Evolutionary conservation across 1,140 invertebrate species (phyloP), one percentile per base, ranked within the genome.

Genomic region (Stegodyphus mimosarum): DNA sequence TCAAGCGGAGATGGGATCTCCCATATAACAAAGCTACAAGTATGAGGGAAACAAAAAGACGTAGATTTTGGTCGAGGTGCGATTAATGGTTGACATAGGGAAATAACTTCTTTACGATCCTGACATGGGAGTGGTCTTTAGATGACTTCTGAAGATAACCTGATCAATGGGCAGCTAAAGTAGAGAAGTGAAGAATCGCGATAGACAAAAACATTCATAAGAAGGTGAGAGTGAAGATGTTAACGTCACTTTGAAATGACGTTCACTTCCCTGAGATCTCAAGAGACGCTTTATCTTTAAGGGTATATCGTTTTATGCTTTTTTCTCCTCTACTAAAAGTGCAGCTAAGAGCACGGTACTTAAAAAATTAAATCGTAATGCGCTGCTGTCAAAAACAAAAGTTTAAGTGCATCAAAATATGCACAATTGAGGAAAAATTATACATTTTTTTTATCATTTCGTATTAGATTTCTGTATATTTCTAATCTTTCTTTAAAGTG

Each of bases 81-180:
- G 72, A 74, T 74, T 74, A 74, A 60, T 6, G 72, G 53, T 10
- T 6, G 6, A 48, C 7, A 0, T 74, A 7, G 18, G 10, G 7
- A 60, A 13, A 74, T 60, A 33, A n/a, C 33, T 74, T 74, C 53
- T 74, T 63, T 74, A 74, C 17, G 72, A 60, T 18, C 51, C 51
- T 48, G 7, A 50, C 49, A 13, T 51, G 6, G 3, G 7, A 60
- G 52, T 74, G 33, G 33, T 74, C 53, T 11, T 17, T 48, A 18
- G 11, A 7, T 10, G 13, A 17, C 17, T 33, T 33, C 33, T 33
- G 33, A 1, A 33, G 33, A 33, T 33, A 33, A 33, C 33, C 33
- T 33, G 33, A 60, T 60, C 51, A n/a, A 6, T 10, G 5, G 52
- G 49, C n/a, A 7, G 50, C 33, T 33, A 33, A 33, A 33, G 33